These are phyloP conservation scores for Seira ritae DNA, from an alignment of 2,888 invertebrate species.

Conservation along the genomic window DNA sequence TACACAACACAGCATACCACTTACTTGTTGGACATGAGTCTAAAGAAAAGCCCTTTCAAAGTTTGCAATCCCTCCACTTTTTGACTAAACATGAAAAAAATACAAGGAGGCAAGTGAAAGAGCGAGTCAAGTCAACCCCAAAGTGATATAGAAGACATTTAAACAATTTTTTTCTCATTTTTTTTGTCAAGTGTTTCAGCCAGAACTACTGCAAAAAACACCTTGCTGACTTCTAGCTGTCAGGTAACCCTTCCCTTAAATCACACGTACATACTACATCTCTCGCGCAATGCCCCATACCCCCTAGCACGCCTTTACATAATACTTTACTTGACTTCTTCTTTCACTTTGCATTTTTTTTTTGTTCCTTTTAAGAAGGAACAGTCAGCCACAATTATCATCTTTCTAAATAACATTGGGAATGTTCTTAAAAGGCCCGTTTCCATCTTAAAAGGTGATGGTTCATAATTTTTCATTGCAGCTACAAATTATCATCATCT, in stretches of 20 bases:
- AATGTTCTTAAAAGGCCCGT: neutral
- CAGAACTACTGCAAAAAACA: conserved; percentile 14
- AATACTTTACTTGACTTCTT: no score
- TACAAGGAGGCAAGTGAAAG: neutral
- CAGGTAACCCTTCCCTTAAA: conserved; percentile 1
- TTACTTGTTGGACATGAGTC: conserved; percentile 3
- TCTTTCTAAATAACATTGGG: neutral
- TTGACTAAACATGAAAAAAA: neutral
- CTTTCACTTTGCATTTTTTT: no score
- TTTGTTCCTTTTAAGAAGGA: neutral
- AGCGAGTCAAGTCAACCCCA: no score
- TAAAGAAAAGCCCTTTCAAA: conserved; percentile 1
- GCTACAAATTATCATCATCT: conserved; percentile 52
- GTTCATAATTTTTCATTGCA: conserved; percentile 55
- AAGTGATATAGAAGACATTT: conserved; percentile 5
- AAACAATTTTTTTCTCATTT: neutral
- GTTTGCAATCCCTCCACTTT: neutral
- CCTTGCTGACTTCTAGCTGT: conserved; percentile 21
- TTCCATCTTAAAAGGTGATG: conserved; percentile 49
- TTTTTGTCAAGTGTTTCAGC: neutral
- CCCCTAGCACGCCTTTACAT: no score
- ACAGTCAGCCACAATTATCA: neutral
- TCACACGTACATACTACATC: no score
- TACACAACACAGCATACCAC: no score
- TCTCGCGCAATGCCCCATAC: neutral